Evolutionary conservation across 2,888 invertebrate genomes (phyloP), one percentile per base, ranked within the genome.

Genomic region (Tyria jacobaeae): DNA sequence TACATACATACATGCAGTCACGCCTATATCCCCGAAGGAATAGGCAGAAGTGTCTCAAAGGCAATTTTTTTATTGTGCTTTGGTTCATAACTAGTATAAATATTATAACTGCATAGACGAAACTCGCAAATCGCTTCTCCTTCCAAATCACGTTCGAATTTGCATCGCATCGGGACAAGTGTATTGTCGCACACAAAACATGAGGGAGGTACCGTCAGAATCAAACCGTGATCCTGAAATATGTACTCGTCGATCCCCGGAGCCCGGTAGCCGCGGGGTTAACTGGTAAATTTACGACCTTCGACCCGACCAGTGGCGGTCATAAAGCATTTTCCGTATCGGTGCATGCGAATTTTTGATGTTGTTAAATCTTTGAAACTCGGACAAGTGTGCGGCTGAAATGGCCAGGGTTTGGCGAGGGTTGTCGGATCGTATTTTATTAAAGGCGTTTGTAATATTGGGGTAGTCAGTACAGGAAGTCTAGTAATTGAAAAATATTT

Each of bases 241-340:
- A 88, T 88, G 86, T 80, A 85, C 78, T 79, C 76, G 70, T 70
- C 77, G 78, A 76, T 73, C 68, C 71, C 57, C 57, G 66, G 65
- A 71, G 74, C 77, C 66, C 76, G 66, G 60, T 64, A 63, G 76
- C 64, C 67, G 73, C 65, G 72, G 75, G 75, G 80, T 80, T 87
- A 87, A 87, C 86, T 83, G 79, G 76, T 76, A 71, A 84, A 87
- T 89, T 88, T 87, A 89, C 83, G 85, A 88, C 80, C 68, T 63
- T 69, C 75, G 62, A 71, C 68, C 74, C 69, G 66, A 79, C 79
- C 74, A 71, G 74, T 70, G 73, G 74, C 69, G 73, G 73, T 74
- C 82, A 80, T 86, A 86, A 85, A 87, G 73, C 80, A 87, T 83
- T 81, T 83, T 80, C 75, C 80, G 79, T 81, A 76, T 78, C 81